Evolutionary conservation across 2,797 vertebrate species (phyloP).

Genomic region (Valencia hispanica): DNA sequence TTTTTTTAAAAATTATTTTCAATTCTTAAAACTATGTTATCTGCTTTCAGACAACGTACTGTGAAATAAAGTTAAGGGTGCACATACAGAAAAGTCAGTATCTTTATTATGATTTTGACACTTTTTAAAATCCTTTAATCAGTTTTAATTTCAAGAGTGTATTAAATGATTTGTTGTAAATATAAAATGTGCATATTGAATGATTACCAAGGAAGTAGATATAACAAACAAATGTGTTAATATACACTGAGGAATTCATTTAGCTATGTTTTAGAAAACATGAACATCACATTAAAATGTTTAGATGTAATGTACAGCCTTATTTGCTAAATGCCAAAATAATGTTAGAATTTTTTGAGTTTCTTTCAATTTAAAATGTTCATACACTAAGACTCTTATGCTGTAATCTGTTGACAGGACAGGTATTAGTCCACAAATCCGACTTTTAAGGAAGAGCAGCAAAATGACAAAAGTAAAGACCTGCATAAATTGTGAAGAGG

Average conservation of each 20-base stretch:
- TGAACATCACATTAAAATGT: too few relatives aligned
- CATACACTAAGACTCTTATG: not conserved
- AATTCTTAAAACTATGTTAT: constrained; percentile 85
- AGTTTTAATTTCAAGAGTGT: not conserved
- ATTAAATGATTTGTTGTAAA: not conserved
- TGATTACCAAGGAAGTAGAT: not conserved
- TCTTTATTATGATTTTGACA: constrained; percentile 54
- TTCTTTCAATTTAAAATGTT: not conserved
- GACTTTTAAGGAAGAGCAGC: too few relatives aligned
- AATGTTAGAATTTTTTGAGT: not conserved
- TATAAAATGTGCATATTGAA: not conserved
- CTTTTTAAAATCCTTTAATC: not conserved
- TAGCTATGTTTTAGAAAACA: too few relatives aligned
- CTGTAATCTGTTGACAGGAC: not conserved
- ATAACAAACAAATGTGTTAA: not conserved
- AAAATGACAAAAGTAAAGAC: too few relatives aligned
- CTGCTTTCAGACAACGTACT: constrained; percentile 87
- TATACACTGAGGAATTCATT: too few relatives aligned
- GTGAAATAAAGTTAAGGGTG: constrained; percentile 86
- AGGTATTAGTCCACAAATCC: too few relatives aligned
- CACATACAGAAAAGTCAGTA: constrained; percentile 72
- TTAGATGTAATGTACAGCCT: not conserved
- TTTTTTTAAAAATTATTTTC: constrained; percentile 74
- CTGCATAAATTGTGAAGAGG: too few relatives aligned
- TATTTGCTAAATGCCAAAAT: too few relatives aligned